Evolutionary conservation across 1,140 invertebrate genomes (phyloP), one percentile per base, ranked within the genome.

Genomic region (Drosophila paulistorum): DNA sequence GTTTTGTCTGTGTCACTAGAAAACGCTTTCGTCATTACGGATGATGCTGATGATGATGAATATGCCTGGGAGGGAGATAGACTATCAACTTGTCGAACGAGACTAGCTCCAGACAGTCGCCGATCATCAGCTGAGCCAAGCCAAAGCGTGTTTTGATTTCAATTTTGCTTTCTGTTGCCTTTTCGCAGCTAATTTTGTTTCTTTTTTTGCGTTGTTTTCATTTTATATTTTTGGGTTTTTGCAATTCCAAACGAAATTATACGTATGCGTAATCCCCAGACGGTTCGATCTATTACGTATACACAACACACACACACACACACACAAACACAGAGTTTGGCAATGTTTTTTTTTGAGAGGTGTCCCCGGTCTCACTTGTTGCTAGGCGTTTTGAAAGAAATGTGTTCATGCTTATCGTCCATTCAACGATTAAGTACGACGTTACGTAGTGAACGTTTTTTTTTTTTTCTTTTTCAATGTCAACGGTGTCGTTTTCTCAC

Each of bases 401-500:
- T 30, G 6, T 30, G 0, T 30, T 30, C 30, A 30, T 45, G n/a
- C 63, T 71, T 79, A 69, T 72, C 59, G 79, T 39, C 37, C 37
- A 39, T 37, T 11, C 35, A 37, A 37, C 6, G 35, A 37, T 9
- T 30, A 37, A 37, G 7, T 11, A 39, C 69, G 57, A 14, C 67
- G 68, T 51, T 51, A 51, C 45, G 17, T 51, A 23, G 14, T 35
- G 41, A 45, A 65, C 33, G 39, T 60, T 51, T 63, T 30, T 30
- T 30, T 65, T 51, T 63, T 30, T 30, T 30, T 30, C 0, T 45
- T 51, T 89, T 89, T 89, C 83, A 87, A 87, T 87, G 83, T 87
- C 83, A 89, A 87, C 39, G 67, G 84, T 79, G 83, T 86, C 83
- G 83, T 83, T 83, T 78, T 68, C 61, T 65, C 64, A 30, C 64